phyloP scores from a whole-genome alignment of 2,113 vertebrate species.

The Paratilapia polleni region DNA sequence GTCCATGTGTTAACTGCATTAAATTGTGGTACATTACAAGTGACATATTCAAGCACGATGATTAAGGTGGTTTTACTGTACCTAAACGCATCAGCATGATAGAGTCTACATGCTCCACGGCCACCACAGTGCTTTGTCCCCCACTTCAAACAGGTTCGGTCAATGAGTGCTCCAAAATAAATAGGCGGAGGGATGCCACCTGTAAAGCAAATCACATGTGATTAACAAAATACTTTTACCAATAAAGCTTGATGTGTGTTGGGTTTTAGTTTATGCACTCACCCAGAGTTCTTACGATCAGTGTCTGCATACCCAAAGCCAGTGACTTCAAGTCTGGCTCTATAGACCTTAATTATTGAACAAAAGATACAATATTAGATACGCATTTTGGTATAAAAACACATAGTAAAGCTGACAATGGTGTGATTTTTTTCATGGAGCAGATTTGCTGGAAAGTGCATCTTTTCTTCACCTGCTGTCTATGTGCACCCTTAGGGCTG shows the following conservation, averaged over 20 bases:
- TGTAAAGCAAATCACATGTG: constrained; percentile 53
- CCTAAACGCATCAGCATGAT: constrained; percentile 85
- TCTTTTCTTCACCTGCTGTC: neutral
- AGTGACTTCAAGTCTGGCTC: constrained; percentile 88
- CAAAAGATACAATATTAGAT: neutral
- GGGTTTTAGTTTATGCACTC: constrained; percentile 48
- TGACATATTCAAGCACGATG: neutral
- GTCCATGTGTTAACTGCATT: no score
- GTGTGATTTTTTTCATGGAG: neutral
- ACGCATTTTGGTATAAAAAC: neutral
- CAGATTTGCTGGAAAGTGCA: neutral
- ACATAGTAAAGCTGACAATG: neutral
- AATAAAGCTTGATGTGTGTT: neutral
- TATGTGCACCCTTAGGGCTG: no score
- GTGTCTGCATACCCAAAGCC: constrained; percentile 86
- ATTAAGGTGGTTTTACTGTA: constrained; percentile 47
- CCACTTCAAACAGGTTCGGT: constrained; percentile 94
- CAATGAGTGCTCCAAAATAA: constrained; percentile 93
- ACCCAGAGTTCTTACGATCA: constrained; percentile 87
- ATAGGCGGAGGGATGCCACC: constrained; percentile 94
- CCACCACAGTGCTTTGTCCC: constrained; percentile 85
- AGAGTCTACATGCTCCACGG: constrained; percentile 87
- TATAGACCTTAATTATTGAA: constrained; percentile 81
- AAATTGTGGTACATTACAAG: neutral
- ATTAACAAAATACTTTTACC: neutral